Percentiles rank a stretch among this genome's conserved stretches.
phyloP scores from a whole-genome alignment of 2,797 vertebrate species.

The Poeciliopsis presidionis region DNA sequence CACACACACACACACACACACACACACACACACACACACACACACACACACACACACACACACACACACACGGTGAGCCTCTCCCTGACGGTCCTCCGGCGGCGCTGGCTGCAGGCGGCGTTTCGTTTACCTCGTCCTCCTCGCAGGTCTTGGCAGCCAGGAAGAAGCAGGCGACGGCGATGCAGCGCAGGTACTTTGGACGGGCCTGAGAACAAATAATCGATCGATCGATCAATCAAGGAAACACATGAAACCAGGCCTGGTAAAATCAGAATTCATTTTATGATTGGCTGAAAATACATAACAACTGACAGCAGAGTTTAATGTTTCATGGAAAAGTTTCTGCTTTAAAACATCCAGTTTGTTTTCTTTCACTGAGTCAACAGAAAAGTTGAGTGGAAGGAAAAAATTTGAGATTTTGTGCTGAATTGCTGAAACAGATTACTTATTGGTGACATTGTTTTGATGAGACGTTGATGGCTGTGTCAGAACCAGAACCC shows the following conservation, averaged over 20 bases:
- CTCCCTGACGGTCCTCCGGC: neutral
- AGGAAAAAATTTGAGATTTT: neutral
- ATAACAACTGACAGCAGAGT: too few relatives aligned
- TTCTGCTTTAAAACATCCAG: too few relatives aligned
- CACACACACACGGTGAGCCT: neutral
- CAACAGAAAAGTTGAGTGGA: neutral
- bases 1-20: slow-evolving; percentile 62
- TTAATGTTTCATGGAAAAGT: too few relatives aligned
- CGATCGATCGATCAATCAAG: neutral
- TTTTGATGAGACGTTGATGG: too few relatives aligned
- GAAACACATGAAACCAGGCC: too few relatives aligned
- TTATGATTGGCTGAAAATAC: too few relatives aligned
- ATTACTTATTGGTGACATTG: too few relatives aligned
- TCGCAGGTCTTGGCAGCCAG: slow-evolving; percentile 94
- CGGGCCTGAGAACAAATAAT: slow-evolving; percentile 83
- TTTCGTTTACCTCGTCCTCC: slow-evolving; percentile 92
- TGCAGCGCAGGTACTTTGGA: slow-evolving; percentile 97
- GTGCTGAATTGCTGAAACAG: neutral
- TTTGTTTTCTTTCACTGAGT: too few relatives aligned
- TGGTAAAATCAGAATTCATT: too few relatives aligned
- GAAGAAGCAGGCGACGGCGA: slow-evolving; percentile 97
- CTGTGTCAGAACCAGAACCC: neutral
- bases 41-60: slow-evolving; percentile 9
- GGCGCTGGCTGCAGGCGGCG: too few relatives aligned
- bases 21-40: slow-evolving; percentile 61